These are phyloP conservation scores for Oscheius sp. DNA, from an alignment of 1,140 invertebrate species.

Conservation along the genomic window DNA sequence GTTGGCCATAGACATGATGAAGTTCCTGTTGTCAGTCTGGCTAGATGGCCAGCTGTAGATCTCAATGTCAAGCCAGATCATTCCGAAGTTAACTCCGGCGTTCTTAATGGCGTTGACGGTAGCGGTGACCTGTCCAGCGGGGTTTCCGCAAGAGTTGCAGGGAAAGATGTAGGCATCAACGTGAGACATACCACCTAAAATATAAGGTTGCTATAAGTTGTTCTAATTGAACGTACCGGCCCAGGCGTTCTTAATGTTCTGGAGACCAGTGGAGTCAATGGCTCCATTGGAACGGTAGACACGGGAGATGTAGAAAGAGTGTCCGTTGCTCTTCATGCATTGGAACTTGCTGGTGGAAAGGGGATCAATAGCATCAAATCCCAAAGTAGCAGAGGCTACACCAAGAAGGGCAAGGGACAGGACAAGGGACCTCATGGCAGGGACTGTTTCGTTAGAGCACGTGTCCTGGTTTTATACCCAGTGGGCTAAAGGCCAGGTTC, in stretches of 20 bases:
- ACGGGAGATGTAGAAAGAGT: constrained; percentile 39
- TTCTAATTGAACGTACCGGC: constrained; percentile 1
- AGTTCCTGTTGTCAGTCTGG: constrained; percentile 23
- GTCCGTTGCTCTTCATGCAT: constrained; percentile 38
- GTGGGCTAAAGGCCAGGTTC: no score
- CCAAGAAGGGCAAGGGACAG: neutral
- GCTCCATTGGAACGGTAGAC: constrained; percentile 30
- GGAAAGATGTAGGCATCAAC: constrained; percentile 51
- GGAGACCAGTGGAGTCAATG: constrained; percentile 33
- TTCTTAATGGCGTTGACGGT: constrained; percentile 35
- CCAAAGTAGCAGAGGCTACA: neutral
- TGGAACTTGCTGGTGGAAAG: constrained; percentile 23
- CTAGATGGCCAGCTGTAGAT: constrained; percentile 40
- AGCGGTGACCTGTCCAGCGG: constrained; percentile 35
- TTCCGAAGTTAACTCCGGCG: constrained; percentile 43
- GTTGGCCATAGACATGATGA: constrained; percentile 22
- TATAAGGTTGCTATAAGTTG: neutral
- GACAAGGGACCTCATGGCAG: neutral
- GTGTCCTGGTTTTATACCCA: no score
- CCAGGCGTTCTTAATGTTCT: constrained; percentile 43
- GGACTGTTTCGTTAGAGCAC: no score
- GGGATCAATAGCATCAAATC: constrained; percentile 4
- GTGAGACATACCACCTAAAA: constrained; percentile 7
- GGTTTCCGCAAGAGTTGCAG: constrained; percentile 25
- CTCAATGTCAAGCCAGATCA: constrained; percentile 50